Conservation (phyloP, 2,797 vertebrate species). For the Eulemur albifrons region DNA sequence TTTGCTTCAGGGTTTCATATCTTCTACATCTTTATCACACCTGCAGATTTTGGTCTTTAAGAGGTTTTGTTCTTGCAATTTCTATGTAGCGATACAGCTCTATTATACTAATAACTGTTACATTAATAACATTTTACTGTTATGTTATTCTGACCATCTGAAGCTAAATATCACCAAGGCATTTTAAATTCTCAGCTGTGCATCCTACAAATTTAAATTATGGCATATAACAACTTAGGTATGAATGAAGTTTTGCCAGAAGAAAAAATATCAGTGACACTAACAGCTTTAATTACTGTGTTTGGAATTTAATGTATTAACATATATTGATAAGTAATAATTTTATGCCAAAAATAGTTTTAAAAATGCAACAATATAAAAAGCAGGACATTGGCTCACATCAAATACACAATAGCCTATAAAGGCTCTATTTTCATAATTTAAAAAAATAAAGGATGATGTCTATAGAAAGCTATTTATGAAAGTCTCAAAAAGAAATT, state of each 20-base stretch:
- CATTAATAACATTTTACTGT: neutral
- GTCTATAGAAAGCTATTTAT: neutral
- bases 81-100: neutral
- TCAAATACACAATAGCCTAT: neutral
- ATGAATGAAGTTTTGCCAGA: neutral
- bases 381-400: neutral
- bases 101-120: neutral
- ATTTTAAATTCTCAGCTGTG: constrained; percentile 27
- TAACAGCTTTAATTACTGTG: neutral
- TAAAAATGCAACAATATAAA: neutral
- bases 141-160: neutral
- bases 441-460: neutral
- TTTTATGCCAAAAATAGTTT: neutral
- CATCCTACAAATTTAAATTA: constrained; percentile 5
- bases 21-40: neutral
- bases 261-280: neutral
- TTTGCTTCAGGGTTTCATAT: neutral
- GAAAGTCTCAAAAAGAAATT: neutral
- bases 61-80: neutral
- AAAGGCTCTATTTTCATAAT: neutral
- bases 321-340: neutral
- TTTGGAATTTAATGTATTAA: neutral
- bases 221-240: neutral
- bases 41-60: neutral
- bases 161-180: neutral